Evolutionary conservation across 2,797 vertebrate species (phyloP), one percentile per base, ranked within the genome.

Genomic region (Semaprochilodus insignis): DNA sequence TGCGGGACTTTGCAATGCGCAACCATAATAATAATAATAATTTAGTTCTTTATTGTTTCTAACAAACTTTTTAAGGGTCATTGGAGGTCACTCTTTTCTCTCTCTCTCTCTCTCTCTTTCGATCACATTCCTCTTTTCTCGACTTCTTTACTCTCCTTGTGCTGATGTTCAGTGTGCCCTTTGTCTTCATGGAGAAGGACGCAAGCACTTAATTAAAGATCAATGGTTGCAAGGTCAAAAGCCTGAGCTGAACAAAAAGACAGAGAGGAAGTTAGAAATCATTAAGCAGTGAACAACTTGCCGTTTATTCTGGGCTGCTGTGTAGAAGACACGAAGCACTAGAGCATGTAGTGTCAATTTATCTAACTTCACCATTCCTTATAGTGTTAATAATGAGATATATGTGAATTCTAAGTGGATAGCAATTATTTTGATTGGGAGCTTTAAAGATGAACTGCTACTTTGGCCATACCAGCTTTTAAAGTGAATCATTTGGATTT

Each of bases 401-500:
- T 23, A 16, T 57, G 25, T 57, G 21, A 17, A 54, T 19, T 4
- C 25, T 71, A 54, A 17, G 48, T 40, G 70, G 71, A 74, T 57
- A 15, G 17, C 27, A 55, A 31, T 57, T 6, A 34, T 54, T 71
- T 48, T 71, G 36, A 70, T 27, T 83, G 34, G 5, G 40, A 40
- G 72, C 85, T 79, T 82, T 82, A 84, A 65, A 55, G 19, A 55
- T 40, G 54, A 48, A 78, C 48, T 17, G 2, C 31, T 31, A 55
- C n/a, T 4, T 15, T 66, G 83, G 40, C 77, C 85, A 69, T 85
- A 74, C 74, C 13, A 70, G 80, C 66, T 74, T 66, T 83, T 62
- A 85, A 80, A 85, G 78, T 69, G 80, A 72, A 74, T 40, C 40
- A 8, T 40, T 40, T 40, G 40, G 40, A 40, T 40, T 40, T 40